Base-by-base conservation (phyloP, 2,797 vertebrate genomes). In the Peromyscus attwateri region DNA sequence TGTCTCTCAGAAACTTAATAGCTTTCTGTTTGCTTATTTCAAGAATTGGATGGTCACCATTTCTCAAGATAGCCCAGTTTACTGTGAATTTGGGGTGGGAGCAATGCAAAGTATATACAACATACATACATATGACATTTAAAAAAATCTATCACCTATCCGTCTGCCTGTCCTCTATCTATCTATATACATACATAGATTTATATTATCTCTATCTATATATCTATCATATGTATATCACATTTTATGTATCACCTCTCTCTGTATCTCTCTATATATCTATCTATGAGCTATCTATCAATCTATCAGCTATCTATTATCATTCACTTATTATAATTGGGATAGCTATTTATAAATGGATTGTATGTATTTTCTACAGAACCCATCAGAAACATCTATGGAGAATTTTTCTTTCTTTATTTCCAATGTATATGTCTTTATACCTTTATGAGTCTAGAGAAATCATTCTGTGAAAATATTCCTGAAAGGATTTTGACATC, bases 1-100 rank as follows among this genome's bases (percentile, higher is more conserved):
- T 90, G 90, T 93, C 40, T 81, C 0, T 88, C 40, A 73, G 40
- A 71, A 19, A 27, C 25, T 88, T 84, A 46, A 6, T 92, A 17
- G 46, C 6, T 93, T 89, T 87, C 40, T 92, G 21, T 92, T 89
- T 57, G 21, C 71, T 60, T 93, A 90, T 90, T 94, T 64, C 21
- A 84, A 49, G 37, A 85, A 70, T 0, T 80, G 12, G 70, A 55
- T 60, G 34, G 14, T 87, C 8, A 68, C 37, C n/a, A 11, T 12
- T 95, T 96, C 37, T 71, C 25, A 90, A 95, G 31, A 49, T 62
- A 87, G 31, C 55, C 21, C 40, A 73, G 23, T 89, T 68, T 60
- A 68, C 52, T 52, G n/a, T 11, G 37, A 4, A 57, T 7, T 46
- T 27, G 70, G 55, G 13, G 31, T 82, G 3, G 46, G 34, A 4